Conservation (phyloP, 2,888 invertebrate genomes). For the Cyclophora punctaria region DNA sequence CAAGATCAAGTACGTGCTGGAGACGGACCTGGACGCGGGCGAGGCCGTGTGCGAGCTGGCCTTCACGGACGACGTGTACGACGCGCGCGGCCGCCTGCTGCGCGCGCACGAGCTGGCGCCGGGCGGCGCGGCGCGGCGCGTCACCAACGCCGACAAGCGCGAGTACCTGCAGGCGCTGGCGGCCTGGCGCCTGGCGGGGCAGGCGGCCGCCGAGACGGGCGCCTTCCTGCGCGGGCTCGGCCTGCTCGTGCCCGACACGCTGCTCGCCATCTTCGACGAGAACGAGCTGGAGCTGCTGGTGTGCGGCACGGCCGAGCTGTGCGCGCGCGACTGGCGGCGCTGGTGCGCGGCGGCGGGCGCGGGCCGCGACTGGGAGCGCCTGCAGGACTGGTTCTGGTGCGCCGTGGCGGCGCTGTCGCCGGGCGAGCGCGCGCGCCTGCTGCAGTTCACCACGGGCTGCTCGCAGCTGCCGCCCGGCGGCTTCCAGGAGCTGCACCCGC, state of each 20-base stretch:
- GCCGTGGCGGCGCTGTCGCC: slow-evolving; percentile 89
- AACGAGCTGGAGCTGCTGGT: slow-evolving; percentile 93
- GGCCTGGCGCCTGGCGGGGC: slow-evolving; percentile 89
- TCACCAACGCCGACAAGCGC: slow-evolving; percentile 83
- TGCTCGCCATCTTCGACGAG: slow-evolving; percentile 95
- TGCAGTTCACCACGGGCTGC: slow-evolving; percentile 95
- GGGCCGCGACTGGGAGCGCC: slow-evolving; percentile 86
- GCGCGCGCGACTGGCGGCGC: slow-evolving; percentile 73
- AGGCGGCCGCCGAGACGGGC: slow-evolving; percentile 88
- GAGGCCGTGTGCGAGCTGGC: slow-evolving; percentile 84
- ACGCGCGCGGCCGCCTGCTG: slow-evolving; percentile 81
- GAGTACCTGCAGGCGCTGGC: slow-evolving; percentile 92
- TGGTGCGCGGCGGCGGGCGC: slow-evolving; percentile 86
- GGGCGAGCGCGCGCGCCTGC: slow-evolving; percentile 92
- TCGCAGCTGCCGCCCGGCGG: slow-evolving; percentile 90
- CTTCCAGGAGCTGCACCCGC: slow-evolving; percentile 90
- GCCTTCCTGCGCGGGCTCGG: slow-evolving; percentile 93
- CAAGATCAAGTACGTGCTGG: slow-evolving; percentile 94
- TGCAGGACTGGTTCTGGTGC: slow-evolving; percentile 73
- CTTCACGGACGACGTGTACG: slow-evolving; percentile 94
- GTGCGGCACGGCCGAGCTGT: slow-evolving; percentile 95
- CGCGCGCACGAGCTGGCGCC: slow-evolving; percentile 89
- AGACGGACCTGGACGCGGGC: slow-evolving; percentile 87
- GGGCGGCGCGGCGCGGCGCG: slow-evolving; percentile 79
- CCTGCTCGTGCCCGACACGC: slow-evolving; percentile 92